These are phyloP conservation scores for Vulpes lagopus DNA, from an alignment of 2,113 vertebrate species.

Conservation along the genomic window DNA sequence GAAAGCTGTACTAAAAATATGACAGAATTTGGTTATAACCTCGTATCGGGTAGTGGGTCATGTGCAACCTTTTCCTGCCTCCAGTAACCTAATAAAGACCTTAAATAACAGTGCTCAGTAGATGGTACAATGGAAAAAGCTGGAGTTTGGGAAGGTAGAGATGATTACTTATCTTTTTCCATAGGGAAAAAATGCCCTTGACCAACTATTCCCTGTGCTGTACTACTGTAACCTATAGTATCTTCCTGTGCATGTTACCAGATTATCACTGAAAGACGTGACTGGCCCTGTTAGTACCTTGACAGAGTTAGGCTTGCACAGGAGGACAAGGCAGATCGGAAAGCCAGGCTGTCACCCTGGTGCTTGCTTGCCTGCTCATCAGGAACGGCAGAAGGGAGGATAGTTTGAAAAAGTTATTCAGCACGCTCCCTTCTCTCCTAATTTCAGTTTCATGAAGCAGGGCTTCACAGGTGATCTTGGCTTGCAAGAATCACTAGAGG, in stretches of 20 bases:
- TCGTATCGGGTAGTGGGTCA: not conserved
- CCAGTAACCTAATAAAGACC: not conserved
- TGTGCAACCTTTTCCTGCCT: not conserved
- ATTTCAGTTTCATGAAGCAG: not conserved
- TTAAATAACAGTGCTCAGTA: not conserved
- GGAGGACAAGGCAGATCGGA: not conserved
- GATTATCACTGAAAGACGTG: no score
- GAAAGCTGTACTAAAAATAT: not conserved
- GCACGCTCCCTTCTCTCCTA: not conserved
- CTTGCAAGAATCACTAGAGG: not conserved
- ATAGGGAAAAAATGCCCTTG: not conserved
- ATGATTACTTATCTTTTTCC: not conserved
- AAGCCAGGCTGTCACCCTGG: not conserved
- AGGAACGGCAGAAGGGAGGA: accelerated
- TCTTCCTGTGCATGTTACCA: not conserved
- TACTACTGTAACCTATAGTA: accelerated
- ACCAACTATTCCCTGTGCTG: not conserved
- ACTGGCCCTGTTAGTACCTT: not conserved
- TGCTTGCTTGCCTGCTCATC: not conserved
- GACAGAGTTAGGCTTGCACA: not conserved
- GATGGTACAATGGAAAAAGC: not conserved
- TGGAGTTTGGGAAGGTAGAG: not conserved
- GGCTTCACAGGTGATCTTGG: not conserved
- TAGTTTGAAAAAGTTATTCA: not conserved
- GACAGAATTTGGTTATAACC: not conserved